phyloP scores from a whole-genome alignment of 2,113 vertebrate species.

The Nycticebus coucang region DNA sequence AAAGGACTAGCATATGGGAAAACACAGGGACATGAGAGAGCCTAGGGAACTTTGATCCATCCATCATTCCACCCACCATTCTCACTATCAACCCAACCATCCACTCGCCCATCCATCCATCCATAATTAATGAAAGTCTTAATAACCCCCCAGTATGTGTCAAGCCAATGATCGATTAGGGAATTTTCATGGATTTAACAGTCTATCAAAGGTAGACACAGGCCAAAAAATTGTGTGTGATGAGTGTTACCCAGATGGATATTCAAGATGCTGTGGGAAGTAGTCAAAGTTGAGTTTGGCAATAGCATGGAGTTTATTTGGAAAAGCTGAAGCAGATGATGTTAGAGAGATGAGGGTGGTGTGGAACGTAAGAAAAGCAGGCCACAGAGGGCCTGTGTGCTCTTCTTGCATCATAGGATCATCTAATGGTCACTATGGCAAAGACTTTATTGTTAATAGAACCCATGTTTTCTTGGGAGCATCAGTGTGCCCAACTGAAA shows the following conservation, averaged over 20 bases:
- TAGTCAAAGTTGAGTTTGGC: background rate
- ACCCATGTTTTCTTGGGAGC: background rate
- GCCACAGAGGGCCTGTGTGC: too few species aligned
- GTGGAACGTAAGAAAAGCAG: background rate
- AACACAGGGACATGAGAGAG: background rate
- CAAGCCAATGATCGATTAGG: background rate
- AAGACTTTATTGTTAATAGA: background rate
- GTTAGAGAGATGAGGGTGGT: background rate
- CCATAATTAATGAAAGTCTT: background rate
- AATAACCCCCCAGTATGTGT: background rate
- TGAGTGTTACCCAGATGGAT: background rate
- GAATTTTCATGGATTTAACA: background rate
- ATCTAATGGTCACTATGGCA: background rate
- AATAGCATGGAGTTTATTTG: background rate
- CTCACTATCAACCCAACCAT: too few species aligned
- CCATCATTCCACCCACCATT: background rate
- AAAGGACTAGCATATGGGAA: background rate
- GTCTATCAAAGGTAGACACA: background rate
- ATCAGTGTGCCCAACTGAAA: background rate
- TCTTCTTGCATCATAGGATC: background rate
- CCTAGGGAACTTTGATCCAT: background rate
- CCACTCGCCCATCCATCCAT: too few species aligned
- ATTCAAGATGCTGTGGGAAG: background rate
- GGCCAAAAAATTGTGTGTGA: background rate
- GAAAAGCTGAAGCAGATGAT: background rate